These are phyloP conservation scores for Liodrosophila aerea DNA, from an alignment of 2,888 invertebrate genomes.

Conservation along the genomic window DNA sequence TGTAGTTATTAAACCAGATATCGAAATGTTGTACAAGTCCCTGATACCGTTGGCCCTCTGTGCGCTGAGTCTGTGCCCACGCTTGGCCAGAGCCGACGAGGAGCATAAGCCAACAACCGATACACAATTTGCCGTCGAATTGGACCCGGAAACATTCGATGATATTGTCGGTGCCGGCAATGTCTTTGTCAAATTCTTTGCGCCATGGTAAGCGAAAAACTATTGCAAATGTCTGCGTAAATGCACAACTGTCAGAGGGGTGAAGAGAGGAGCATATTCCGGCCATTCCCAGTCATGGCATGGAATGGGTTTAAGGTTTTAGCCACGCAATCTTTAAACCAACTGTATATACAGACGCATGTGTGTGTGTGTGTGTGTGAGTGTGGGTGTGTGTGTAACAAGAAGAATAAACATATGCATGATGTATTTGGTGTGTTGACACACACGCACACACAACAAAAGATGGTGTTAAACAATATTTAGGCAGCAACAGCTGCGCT, in stretches of 20 bases:
- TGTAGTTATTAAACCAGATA: too few relatives aligned
- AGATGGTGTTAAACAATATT: not conserved
- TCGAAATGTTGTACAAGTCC: conserved; percentile 51
- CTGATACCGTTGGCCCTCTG: conserved; percentile 51
- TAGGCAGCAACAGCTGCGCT: conserved; percentile 7
- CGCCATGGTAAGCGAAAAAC: conserved; percentile 87
- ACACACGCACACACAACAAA: not conserved
- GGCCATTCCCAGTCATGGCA: too few relatives aligned
- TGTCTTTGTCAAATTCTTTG: conserved; percentile 90
- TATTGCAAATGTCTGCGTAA: too few relatives aligned
- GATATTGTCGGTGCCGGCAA: conserved; percentile 86
- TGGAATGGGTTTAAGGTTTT: too few relatives aligned
- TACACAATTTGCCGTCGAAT: conserved; percentile 81
- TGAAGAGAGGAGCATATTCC: too few relatives aligned
- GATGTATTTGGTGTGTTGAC: conserved; percentile 3
- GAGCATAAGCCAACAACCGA: conserved; percentile 43
- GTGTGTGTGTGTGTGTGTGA: conserved; percentile 3
- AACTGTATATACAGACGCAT: conserved; percentile 29
- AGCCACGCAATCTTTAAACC: conserved; percentile 44
- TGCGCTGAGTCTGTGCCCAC: conserved; percentile 38
- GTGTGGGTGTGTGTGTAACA: not conserved
- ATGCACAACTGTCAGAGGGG: too few relatives aligned
- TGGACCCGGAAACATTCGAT: conserved; percentile 85
- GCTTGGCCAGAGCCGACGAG: conserved; percentile 36
- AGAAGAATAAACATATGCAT: conserved; percentile 11